Base-by-base conservation (phyloP, 1,140 invertebrate genomes). In the Temnothorax curvispinosus region DNA sequence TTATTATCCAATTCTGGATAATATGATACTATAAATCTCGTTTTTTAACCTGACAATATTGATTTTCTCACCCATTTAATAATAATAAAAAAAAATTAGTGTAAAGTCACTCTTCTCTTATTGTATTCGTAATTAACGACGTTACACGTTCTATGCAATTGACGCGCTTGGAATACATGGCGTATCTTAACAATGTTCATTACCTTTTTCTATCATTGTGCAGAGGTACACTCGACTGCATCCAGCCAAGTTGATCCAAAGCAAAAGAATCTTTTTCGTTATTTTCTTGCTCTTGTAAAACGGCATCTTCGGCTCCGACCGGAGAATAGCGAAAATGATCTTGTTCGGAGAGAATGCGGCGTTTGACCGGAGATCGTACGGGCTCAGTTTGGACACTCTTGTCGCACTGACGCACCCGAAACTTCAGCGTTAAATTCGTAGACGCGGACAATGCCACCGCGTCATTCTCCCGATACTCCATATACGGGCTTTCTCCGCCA, bases 311-410 rank as follows among this genome's bases (percentile, higher is more conserved):
- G 62, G 56, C 84, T 87, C 90, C 92, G 56, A 94, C 85, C 5
- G 89, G 82, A 76, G 92, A 91, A 89, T 91, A 93, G 88, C 92
- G 93, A 91, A 94, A 91, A 62, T 92, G 91, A 93, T 95, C 93
- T 67, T 94, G 90, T 62, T 95, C 94, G 47, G 94, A 93, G 60
- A 95, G 87, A 85, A 95, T 94, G 88, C 93, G 91, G 62, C 94
- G 94, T 88, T 94, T 95, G 32, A 94, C 89, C 65, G 94, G 94
- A 56, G 94, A 94, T 86, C 94, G 90, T 72, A 94, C 85, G 15
- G 96, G 95, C 67, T 96, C 96, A 2, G 96, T 96, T 92, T 96
- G 96, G 65, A 96, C 95, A 86, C 95, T 96, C 86, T 96, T 96
- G 91, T 96, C 96, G 86, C 96, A 96, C 80, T 96, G 96, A 50